Evolutionary conservation across 2,888 invertebrate genomes (phyloP).

Genomic region (Eurytoma adleriae): DNA sequence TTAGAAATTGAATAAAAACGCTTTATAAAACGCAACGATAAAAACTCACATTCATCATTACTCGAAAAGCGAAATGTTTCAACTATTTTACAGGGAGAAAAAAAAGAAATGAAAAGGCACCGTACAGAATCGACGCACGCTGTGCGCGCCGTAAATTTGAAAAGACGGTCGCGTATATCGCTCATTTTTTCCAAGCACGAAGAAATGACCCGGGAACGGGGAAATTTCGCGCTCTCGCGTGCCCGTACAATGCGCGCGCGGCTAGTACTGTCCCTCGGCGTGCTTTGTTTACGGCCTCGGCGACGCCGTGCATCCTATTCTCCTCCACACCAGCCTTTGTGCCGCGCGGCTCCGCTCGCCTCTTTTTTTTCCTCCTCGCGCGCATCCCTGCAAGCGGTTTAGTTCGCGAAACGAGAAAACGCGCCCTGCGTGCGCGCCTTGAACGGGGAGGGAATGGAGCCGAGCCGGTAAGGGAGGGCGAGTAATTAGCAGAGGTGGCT

Average conservation of each 20-base stretch:
- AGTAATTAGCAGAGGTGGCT: no score
- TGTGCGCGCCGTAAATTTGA: constrained; percentile 1
- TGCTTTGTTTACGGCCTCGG: neutral
- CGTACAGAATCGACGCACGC: neutral
- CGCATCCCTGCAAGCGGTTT: neutral
- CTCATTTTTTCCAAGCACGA: constrained; percentile 1
- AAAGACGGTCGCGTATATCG: neutral
- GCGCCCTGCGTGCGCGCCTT: neutral
- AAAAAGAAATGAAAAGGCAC: neutral
- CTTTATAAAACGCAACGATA: no score
- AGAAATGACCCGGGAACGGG: neutral
- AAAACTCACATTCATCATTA: no score
- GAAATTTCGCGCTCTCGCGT: constrained; percentile 31
- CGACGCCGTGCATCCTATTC: neutral
- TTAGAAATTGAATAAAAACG: no score
- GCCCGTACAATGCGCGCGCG: constrained; percentile 9
- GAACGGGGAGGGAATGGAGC: neutral
- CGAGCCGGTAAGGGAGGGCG: neutral
- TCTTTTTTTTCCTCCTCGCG: neutral
- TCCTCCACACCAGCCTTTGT: constrained; percentile 15
- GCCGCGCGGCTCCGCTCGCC: neutral
- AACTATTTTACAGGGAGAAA: neutral
- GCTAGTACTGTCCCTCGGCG: neutral
- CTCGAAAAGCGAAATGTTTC: no score
- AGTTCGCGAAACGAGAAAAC: constrained; percentile 20